Conservation (phyloP, 2,888 invertebrate species). For the Crematogaster levior region DNA sequence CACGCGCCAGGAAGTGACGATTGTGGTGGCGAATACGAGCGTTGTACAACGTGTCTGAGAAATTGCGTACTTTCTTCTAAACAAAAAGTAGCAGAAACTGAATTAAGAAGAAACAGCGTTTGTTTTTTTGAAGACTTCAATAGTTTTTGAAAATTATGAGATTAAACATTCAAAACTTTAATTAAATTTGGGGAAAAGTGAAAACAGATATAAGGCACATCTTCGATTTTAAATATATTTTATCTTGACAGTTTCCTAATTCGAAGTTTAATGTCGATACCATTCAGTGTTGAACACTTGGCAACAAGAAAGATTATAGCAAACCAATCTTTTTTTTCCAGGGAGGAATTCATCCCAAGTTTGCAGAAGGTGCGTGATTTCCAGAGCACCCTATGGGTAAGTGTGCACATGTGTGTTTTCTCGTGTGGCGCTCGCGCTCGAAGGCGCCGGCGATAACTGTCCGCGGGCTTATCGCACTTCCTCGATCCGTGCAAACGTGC, state of each 20-base stretch:
- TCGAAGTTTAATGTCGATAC: background rate
- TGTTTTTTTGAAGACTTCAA: no score
- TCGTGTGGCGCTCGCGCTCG: slow-evolving; percentile 60
- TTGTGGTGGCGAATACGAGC: slow-evolving; percentile 45
- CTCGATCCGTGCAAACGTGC: slow-evolving; percentile 71
- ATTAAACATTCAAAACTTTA: background rate
- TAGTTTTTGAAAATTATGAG: background rate
- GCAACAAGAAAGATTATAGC: background rate
- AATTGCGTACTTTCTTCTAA: slow-evolving; percentile 10
- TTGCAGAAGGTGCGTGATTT: background rate
- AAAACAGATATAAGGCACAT: background rate
- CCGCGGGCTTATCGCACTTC: slow-evolving; percentile 63
- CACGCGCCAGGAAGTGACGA: slow-evolving; percentile 73
- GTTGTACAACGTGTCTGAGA: slow-evolving; percentile 27
- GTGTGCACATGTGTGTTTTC: slow-evolving; percentile 54
- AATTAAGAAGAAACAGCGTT: background rate
- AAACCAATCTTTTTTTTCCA: background rate
- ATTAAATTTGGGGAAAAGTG: background rate
- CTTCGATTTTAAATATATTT: background rate
- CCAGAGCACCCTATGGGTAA: slow-evolving; percentile 22
- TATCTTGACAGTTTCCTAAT: background rate
- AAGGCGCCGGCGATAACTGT: slow-evolving; percentile 69
- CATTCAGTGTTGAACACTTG: background rate
- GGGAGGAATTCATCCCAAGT: background rate
- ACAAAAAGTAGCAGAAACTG: background rate